Evolutionary conservation across 2,113 vertebrate species (phyloP), one percentile per base, ranked within the genome.

Genomic region (Sinocyclocheilus grahami): DNA sequence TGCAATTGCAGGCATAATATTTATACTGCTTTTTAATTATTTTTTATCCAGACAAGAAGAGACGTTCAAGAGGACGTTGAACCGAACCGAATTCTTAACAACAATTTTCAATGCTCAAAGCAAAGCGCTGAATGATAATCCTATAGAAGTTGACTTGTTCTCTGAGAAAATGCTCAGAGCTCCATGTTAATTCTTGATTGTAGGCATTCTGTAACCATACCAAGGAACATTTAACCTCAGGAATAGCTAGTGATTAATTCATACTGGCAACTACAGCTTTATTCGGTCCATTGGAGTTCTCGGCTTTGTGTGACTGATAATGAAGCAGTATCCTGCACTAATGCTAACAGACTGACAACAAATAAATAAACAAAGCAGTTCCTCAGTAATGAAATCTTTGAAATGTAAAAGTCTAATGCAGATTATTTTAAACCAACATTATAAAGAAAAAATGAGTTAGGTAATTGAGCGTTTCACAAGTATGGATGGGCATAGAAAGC

Each of bases 211-310:
- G 78, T 87, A 89, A 90, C 88, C 86, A 86, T 87, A 90, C 62
- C 83, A 78, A 89, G 86, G 86, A 91, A 90, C 88, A 89, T 91
- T 83, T 90, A 55, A 89, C 92, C 90, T 88, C 9, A 1, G 89
- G 91, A 85, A 76, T 46, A 62, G 63, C 53, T 88, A 62, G 74
- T 91, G 87, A 91, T 91, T 92, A 91, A 91, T 78, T 90, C 86
- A 91, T 80, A 63, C 72, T 86, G 5, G 37, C 80, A 80, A 88
- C 72, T 90, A 78, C 78, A 89, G 85, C 90, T 87, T 76, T 87
- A 85, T 82, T 85, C 82, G 85, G 51, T 67, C 69, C 72, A 14
- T 30, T 11, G 46, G 37, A 71, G 67, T 14, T 58, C 27, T 78
- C 89, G 89, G 88, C 86, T 76, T 84, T 24, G 55, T 89, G 69